These are phyloP conservation scores for Mus caroli DNA, from an alignment of 2,797 vertebrate genomes.

Conservation along the genomic window DNA sequence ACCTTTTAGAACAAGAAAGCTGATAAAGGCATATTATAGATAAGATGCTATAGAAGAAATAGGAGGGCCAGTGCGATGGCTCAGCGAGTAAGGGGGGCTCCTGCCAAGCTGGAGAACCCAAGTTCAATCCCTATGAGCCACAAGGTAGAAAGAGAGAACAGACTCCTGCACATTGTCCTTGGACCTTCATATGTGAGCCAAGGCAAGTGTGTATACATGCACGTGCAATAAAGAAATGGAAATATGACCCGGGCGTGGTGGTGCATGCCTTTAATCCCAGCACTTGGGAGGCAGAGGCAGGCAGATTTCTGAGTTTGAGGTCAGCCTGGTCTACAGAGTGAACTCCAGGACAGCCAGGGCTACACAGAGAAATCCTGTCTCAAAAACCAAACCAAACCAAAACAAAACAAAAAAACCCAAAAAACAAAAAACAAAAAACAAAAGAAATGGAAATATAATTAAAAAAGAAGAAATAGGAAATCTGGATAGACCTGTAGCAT, in stretches of 20 bases:
- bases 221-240: background rate
- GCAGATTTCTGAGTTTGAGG: no score
- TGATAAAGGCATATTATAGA: background rate
- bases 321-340: no score
- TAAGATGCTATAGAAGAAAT: background rate
- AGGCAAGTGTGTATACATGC: background rate
- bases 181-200: background rate
- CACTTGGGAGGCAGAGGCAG: no score
- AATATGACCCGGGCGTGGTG: no score
- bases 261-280: no score
- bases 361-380: no score
- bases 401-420: no score
- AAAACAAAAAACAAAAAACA: no score
- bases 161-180: background rate
- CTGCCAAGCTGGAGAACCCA: background rate
- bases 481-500: background rate
- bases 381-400: no score
- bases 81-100: background rate
- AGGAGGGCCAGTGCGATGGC: background rate
- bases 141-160: background rate
- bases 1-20: background rate
- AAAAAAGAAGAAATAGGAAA: slow-evolving; percentile 26
- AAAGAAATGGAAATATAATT: background rate
- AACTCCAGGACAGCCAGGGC: no score
- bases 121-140: background rate